Evolutionary conservation across 2,888 invertebrate species (phyloP).

Genomic region (Harmothoe impar): DNA sequence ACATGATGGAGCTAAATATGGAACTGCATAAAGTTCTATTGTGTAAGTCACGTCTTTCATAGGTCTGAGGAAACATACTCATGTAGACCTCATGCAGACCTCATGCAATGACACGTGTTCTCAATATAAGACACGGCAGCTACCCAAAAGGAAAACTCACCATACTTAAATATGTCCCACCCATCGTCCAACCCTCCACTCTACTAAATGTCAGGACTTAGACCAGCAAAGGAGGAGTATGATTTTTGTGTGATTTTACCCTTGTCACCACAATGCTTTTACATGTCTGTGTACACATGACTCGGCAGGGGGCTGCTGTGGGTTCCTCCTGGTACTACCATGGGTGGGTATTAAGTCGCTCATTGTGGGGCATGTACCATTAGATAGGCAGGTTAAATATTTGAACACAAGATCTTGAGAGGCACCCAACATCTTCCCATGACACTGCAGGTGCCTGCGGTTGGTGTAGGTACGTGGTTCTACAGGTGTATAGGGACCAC

Average conservation of each 20-base stretch:
- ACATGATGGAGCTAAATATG: too few relatives aligned
- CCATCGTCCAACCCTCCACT: background rate
- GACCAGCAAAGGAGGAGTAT: conserved; percentile 1
- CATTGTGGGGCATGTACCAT: background rate
- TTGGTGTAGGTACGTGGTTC: too few relatives aligned
- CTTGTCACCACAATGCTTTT: background rate
- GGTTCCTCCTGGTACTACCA: background rate
- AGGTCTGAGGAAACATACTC: too few relatives aligned
- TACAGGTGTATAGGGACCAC: background rate
- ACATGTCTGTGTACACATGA: background rate
- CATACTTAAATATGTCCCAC: background rate
- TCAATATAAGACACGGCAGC: too few relatives aligned
- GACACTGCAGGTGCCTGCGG: background rate
- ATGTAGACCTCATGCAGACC: too few relatives aligned
- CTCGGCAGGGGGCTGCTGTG: background rate
- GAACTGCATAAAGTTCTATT: too few relatives aligned
- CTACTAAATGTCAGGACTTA: background rate
- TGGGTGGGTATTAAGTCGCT: background rate
- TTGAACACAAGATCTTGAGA: conserved; percentile 15
- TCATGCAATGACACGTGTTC: too few relatives aligned
- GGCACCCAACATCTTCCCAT: background rate
- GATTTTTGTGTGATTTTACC: conserved; percentile 35
- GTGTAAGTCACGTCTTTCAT: too few relatives aligned
- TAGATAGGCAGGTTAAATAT: conserved; percentile 15
- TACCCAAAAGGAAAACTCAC: background rate